Conservation (phyloP, 2,113 vertebrate species). For the Pelodiscus sinensis region DNA sequence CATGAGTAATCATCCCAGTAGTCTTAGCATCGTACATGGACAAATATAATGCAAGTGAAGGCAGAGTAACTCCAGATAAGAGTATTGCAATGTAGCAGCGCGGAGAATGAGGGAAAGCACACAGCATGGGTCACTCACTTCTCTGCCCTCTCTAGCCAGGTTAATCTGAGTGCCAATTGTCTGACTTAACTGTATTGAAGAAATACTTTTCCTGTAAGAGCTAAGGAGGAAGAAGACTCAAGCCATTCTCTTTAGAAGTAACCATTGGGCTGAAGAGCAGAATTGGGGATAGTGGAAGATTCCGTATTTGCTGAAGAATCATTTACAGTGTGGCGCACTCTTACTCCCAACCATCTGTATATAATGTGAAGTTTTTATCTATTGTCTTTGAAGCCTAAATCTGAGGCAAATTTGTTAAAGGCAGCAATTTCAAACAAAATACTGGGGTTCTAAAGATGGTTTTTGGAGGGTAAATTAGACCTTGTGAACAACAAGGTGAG, state of each 20-base stretch:
- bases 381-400: neutral
- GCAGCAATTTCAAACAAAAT: neutral
- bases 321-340: too few relatives aligned
- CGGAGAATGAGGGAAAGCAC: neutral
- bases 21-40: neutral
- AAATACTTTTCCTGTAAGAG: too few relatives aligned
- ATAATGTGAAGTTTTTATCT: too few relatives aligned
- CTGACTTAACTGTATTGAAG: neutral
- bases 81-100: neutral
- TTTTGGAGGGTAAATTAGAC: neutral
- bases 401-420: neutral
- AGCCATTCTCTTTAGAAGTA: too few relatives aligned
- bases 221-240: too few relatives aligned
- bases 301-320: too few relatives aligned
- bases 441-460: neutral
- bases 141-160: neutral
- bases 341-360: too few relatives aligned
- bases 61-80: neutral
- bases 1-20: neutral
- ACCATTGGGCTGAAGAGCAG: too few relatives aligned
- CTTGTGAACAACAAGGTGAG: neutral
- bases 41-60: neutral
- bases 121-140: too few relatives aligned
- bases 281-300: too few relatives aligned
- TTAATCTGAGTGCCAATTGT: neutral